Evolutionary conservation across 2,888 invertebrate genomes (phyloP).

Genomic region (Scaptomyza polygonia): DNA sequence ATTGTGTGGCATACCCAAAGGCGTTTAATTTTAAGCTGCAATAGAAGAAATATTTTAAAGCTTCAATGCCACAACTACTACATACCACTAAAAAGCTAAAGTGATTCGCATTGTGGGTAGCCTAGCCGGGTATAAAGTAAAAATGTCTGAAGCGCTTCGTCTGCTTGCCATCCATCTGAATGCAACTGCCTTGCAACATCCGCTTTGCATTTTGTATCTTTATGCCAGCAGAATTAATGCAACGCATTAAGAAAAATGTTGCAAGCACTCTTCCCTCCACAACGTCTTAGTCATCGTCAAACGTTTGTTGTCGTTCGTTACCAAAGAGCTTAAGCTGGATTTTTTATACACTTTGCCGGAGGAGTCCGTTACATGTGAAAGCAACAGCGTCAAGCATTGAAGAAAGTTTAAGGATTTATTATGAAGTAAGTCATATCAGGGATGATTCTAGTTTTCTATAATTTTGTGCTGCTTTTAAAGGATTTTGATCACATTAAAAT

Average conservation of each 20-base stretch:
- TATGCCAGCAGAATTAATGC: constrained; percentile 64
- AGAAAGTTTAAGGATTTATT: background rate
- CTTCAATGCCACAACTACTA: background rate
- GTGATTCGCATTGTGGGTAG: constrained; percentile 1
- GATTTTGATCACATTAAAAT: too few relatives aligned
- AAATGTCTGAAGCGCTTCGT: background rate
- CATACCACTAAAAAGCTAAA: background rate
- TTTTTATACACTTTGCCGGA: constrained; percentile 11
- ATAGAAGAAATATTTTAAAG: background rate
- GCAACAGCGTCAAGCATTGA: background rate
- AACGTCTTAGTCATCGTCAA: constrained; percentile 19
- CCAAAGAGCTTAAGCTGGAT: constrained; percentile 28
- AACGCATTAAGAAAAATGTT: constrained; percentile 71
- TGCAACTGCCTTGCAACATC: constrained; percentile 49
- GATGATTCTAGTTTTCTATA: too few relatives aligned
- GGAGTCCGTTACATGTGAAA: background rate
- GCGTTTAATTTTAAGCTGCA: background rate
- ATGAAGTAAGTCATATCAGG: too few relatives aligned
- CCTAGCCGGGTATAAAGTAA: background rate
- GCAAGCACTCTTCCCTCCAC: constrained; percentile 35
- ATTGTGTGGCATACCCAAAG: background rate
- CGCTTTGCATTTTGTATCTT: constrained; percentile 58
- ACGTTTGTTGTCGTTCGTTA: constrained; percentile 18
- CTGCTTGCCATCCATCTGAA: constrained; percentile 15
- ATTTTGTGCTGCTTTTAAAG: too few relatives aligned